Percentiles rank a stretch among this genome's conserved stretches.
phyloP scores from a whole-genome alignment of 2,888 invertebrate species.

The Calliphora vomitoria region DNA sequence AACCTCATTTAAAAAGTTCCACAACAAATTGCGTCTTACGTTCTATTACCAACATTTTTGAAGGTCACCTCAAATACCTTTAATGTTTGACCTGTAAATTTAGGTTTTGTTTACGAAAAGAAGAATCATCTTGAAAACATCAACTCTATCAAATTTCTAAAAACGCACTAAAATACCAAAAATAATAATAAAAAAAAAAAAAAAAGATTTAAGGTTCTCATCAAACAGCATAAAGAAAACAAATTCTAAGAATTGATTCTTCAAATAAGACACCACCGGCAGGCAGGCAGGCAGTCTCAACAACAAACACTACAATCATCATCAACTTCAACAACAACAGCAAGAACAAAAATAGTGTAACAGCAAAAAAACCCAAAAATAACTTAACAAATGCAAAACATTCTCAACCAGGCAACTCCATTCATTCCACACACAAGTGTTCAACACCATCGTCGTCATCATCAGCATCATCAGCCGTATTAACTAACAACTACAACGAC shows the following conservation, averaged over 20 bases:
- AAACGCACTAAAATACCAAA: slow-evolving; percentile 43
- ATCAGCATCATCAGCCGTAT: slow-evolving; percentile 21
- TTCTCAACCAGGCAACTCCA: slow-evolving; percentile 52
- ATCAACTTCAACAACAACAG: slow-evolving; percentile 46
- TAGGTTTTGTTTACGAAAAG: neutral
- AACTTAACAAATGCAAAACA: slow-evolving; percentile 69
- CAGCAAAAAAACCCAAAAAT: slow-evolving; percentile 52
- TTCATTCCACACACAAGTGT: slow-evolving; percentile 70
- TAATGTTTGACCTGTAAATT: slow-evolving; percentile 38
- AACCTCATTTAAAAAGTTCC: neutral
- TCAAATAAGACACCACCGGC: slow-evolving; percentile 70
- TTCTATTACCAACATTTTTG: neutral
- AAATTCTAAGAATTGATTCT: slow-evolving; percentile 71
- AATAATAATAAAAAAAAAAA: neutral
- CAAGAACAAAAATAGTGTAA: neutral
- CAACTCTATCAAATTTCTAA: slow-evolving; percentile 58
- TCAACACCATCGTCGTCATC: slow-evolving; percentile 60
- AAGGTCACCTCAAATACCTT: slow-evolving; percentile 23
- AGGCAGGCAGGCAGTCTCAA: slow-evolving; percentile 52
- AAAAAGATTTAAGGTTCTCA: slow-evolving; percentile 60
- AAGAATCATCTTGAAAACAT: slow-evolving; percentile 18
- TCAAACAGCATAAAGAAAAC: slow-evolving; percentile 51
- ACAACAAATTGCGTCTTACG: neutral
- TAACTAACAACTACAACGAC: slow-evolving; percentile 40
- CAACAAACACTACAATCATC: slow-evolving; percentile 47